A percentile compares a stretch with the other conserved stretches of the same genome.
phyloP scores from a whole-genome alignment of 2,888 invertebrate species.

The Chrysopilus asiliformis region DNA sequence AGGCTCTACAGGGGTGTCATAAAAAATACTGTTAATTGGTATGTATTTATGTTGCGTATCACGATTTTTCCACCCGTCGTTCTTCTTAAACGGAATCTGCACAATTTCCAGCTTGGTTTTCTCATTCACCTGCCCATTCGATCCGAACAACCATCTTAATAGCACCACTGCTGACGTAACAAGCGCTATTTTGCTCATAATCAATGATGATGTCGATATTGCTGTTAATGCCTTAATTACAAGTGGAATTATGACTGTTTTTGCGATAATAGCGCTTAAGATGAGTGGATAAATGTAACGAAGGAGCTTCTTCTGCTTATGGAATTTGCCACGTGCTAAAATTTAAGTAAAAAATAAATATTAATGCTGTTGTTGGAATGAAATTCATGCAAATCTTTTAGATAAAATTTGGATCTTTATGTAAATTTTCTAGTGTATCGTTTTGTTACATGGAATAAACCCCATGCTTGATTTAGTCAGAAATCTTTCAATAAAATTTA shows the following conservation, averaged over 20 bases:
- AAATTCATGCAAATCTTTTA: no score
- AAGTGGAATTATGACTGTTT: conserved; percentile 51
- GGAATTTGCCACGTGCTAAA: conserved; percentile 28
- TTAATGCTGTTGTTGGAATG: not conserved
- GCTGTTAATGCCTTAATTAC: conserved; percentile 55
- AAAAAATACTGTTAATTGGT: not conserved
- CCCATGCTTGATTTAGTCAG: no score
- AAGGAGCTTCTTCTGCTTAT: conserved; percentile 36
- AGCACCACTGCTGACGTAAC: conserved; percentile 25
- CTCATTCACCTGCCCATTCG: conserved; percentile 1
- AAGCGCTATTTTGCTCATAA: conserved; percentile 32
- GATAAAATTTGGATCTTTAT: no score
- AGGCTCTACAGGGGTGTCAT: not conserved
- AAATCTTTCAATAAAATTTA: no score
- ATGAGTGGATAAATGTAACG: conserved; percentile 48
- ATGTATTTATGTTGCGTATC: not conserved
- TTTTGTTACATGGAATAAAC: no score
- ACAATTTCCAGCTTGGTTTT: conserved; percentile 6
- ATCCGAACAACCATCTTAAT: conserved; percentile 25
- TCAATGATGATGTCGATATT: conserved; percentile 41
- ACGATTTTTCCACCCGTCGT: conserved; percentile 2
- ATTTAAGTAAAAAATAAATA: not conserved
- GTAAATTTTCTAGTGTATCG: no score
- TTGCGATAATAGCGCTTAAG: conserved; percentile 49
- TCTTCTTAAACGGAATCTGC: conserved; percentile 5